Evolutionary conservation across 64 coral and sea anemone species (phyloP).

Genomic region (Dendronephthya gigantea): DNA sequence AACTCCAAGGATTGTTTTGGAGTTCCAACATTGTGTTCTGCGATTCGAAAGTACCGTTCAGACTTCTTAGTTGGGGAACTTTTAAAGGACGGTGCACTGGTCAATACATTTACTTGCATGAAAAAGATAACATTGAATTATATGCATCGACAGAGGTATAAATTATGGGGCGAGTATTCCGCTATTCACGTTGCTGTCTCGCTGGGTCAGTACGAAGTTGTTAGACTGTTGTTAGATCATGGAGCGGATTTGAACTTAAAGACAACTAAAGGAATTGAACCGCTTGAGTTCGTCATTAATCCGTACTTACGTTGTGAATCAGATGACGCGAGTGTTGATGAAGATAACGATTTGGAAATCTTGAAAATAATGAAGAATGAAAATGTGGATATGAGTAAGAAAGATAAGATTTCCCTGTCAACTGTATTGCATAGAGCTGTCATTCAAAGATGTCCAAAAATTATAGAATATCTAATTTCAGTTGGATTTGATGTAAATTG

Average conservation of each 20-base stretch:
- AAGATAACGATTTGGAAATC: too few species aligned
- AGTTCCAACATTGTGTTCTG: not conserved
- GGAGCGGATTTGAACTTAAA: not conserved
- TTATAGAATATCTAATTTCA: not conserved
- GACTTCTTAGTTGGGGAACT: not conserved
- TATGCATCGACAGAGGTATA: not conserved
- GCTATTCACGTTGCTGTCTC: not conserved
- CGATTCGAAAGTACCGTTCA: not conserved
- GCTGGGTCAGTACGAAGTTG: not conserved
- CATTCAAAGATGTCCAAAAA: not conserved
- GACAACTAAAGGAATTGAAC: conserved; percentile 8
- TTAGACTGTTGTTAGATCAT: not conserved
- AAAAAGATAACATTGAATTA: not conserved
- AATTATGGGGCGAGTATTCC: not conserved
- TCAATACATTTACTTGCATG: not conserved
- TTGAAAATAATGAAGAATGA: not conserved
- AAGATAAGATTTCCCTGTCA: not conserved
- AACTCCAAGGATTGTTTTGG: not conserved
- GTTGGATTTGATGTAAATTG: not conserved
- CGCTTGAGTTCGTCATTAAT: not conserved
- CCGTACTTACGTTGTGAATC: not conserved
- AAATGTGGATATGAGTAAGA: not conserved
- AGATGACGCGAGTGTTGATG: not conserved
- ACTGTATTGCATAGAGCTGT: not conserved
- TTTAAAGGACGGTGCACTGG: not conserved